Base-by-base conservation (phyloP, 2,113 vertebrate species). In the Rhinichthys klamathensis region DNA sequence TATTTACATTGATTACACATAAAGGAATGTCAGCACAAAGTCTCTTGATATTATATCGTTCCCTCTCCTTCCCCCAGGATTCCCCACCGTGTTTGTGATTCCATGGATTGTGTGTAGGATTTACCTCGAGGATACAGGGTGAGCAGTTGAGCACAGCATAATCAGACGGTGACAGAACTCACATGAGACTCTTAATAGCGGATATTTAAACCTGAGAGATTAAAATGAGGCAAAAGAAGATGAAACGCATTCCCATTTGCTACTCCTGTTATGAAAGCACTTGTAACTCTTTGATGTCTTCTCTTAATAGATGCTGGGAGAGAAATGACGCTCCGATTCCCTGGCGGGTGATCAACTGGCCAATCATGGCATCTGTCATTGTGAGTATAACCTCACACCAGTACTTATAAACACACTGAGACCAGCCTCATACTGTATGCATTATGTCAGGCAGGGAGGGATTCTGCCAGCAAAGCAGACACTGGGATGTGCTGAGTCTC, bases 311-410 rank as follows among this genome's bases (percentile, higher is more conserved):
- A 86, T 99, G 97, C 90, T 98, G 97, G 97, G 97, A 98, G 87
- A 96, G 95, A 86, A 97, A 97, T 16, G 96, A 96, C 30, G 94
- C 93, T 87, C 94, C 94, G 0, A 93, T 96, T 87, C 92, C 97
- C 80, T 94, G 95, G 93, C 95, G 97, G 92, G 95, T 98, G 85
- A 97, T 98, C 90, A 97, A 98, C 90, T 97, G 97, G 82, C 97
- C 97, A 0, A 97, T 99, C 89, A 94, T 98, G 84, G 95, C 94
- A 0, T 97, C 97, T 0, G 95, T 99, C 85, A 97, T 98, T 91
- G 97, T 99, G 93, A 96, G 97, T 91, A 77, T 84, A 44, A 82
- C 38, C 70, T 27, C 35, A 80, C 25, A 72, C 27, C 13, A 38
- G 44, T 46, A 18, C 41, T 46, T 75, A 49, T 81, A 58, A 82